Percentiles rank a stretch among this genome's conserved stretches.
Evolutionary conservation across 2,113 vertebrate species (phyloP).

Genomic region (Macroglossus sobrinus): DNA sequence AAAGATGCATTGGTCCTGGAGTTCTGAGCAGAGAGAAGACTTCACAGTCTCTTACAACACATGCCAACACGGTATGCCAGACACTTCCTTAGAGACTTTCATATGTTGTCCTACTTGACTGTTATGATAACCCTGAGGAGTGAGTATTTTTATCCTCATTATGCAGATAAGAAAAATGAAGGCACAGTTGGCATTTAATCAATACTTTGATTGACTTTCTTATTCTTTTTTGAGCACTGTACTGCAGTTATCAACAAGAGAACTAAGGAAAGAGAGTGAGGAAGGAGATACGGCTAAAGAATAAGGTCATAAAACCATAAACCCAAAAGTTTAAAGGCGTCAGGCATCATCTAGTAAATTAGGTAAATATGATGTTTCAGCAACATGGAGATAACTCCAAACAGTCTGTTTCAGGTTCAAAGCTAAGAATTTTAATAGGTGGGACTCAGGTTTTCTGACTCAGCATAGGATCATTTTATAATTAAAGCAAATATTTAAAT

Average conservation of each 20-base stretch:
- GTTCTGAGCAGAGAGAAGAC: background rate
- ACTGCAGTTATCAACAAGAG: background rate
- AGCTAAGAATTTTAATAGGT: background rate
- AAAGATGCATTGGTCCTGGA: conserved; percentile 42
- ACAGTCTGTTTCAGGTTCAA: background rate
- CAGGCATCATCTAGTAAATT: background rate
- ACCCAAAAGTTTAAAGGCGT: background rate
- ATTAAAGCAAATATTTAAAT: background rate
- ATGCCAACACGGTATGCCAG: background rate
- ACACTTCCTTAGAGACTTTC: background rate
- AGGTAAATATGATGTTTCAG: background rate
- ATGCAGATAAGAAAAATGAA: background rate
- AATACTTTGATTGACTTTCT: background rate
- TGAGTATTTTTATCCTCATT: background rate
- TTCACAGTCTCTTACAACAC: background rate
- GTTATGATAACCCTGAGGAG: background rate
- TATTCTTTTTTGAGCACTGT: background rate
- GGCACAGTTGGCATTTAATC: background rate
- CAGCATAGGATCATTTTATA: background rate
- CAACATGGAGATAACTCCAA: background rate
- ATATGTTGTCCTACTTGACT: background rate
- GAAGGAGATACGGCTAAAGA: background rate
- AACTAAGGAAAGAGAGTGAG: background rate
- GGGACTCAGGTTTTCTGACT: background rate
- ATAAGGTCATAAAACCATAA: background rate